phyloP scores from a whole-genome alignment of 2,888 invertebrate species.

The Pheosia gnoma region DNA sequence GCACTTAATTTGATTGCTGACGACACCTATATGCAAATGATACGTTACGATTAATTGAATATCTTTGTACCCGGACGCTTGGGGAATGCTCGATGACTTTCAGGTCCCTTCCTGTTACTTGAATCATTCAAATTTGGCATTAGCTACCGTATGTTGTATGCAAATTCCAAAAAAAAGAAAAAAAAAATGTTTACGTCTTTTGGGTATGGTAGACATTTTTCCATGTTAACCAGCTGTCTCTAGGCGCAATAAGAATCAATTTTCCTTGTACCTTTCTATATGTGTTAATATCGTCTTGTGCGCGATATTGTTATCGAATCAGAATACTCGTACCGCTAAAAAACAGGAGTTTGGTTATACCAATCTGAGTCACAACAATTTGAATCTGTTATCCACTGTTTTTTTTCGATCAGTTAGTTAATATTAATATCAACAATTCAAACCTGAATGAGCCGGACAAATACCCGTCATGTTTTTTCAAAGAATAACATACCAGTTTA shows the following conservation, averaged over 20 bases:
- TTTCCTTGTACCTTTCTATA: too few relatives aligned
- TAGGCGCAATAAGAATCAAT: too few relatives aligned
- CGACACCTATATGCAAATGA: constrained; percentile 82
- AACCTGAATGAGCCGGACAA: background rate
- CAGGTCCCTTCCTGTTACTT: constrained; percentile 45
- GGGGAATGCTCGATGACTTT: constrained; percentile 62
- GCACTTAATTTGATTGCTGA: constrained; percentile 78
- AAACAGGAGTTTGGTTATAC: too few relatives aligned
- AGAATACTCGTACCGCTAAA: too few relatives aligned
- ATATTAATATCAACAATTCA: background rate
- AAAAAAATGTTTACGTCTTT: background rate
- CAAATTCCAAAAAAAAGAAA: background rate
- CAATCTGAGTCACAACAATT: too few relatives aligned
- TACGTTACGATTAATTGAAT: constrained; percentile 78
- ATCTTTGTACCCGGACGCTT: constrained; percentile 67
- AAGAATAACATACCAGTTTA: background rate
- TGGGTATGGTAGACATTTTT: background rate
- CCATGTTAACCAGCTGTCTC: background rate
- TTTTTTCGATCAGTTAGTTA: background rate
- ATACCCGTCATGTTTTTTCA: background rate
- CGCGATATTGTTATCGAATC: too few relatives aligned
- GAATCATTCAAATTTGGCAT: constrained; percentile 41
- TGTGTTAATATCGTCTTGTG: too few relatives aligned
- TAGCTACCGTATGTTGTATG: constrained; percentile 11
- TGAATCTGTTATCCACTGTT: background rate